phyloP scores from a whole-genome alignment of 2,888 invertebrate species.

The Neocrepidodera transversa region DNA sequence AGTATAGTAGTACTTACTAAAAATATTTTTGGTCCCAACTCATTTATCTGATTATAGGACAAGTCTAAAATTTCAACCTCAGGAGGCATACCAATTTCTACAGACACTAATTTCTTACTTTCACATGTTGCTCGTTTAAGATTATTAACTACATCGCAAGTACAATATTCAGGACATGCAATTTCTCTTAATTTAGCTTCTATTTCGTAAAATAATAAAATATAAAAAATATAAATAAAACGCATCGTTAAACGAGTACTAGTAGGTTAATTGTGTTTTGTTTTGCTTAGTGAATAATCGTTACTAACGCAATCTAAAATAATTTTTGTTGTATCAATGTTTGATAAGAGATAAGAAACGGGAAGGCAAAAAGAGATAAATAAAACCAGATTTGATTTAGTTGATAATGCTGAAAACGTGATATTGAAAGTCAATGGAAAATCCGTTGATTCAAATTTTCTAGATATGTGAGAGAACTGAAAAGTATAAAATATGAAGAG shows the following conservation, averaged over 20 bases:
- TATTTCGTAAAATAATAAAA: conserved; percentile 28
- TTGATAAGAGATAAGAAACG: conserved; percentile 15
- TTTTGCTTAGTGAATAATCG: background rate
- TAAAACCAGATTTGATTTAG: background rate
- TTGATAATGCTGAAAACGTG: background rate
- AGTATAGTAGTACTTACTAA: conserved; percentile 66
- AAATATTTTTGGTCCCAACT: conserved; percentile 68
- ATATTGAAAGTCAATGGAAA: too few species aligned
- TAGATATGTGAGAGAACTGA: too few species aligned
- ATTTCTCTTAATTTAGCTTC: conserved; percentile 41
- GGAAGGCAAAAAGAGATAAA: background rate
- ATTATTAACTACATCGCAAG: conserved; percentile 63
- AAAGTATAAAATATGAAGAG: too few species aligned
- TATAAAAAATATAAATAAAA: conserved; percentile 17
- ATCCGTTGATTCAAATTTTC: too few species aligned
- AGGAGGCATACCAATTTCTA: conserved; percentile 67
- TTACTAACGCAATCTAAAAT: background rate
- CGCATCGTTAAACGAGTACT: conserved; percentile 6
- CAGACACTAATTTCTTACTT: conserved; percentile 66
- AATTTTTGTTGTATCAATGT: background rate
- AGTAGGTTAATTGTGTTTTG: background rate
- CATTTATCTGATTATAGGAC: conserved; percentile 68
- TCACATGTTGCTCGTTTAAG: conserved; percentile 64
- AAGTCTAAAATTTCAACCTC: conserved; percentile 67
- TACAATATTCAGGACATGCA: conserved; percentile 65